A percentile compares a stretch with the other conserved stretches of the same genome.
Evolutionary conservation across 2,888 invertebrate genomes (phyloP).

Genomic region (Nephrotoma guestfalica): DNA sequence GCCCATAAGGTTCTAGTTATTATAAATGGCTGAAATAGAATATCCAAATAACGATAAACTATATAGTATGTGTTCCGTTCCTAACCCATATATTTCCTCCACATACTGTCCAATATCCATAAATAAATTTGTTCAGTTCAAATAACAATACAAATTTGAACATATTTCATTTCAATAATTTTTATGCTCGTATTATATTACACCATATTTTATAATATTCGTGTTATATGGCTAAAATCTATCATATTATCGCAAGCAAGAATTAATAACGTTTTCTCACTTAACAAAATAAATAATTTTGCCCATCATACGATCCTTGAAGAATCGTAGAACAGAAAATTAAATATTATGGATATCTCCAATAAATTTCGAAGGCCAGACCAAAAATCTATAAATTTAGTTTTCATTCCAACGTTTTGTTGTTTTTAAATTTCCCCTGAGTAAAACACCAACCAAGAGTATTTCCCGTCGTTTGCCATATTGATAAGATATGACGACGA

Average conservation of each 20-base stretch:
- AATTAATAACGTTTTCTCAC: not conserved
- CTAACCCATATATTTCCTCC: not conserved
- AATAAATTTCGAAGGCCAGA: not conserved
- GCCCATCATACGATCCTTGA: not conserved
- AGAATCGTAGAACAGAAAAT: not conserved
- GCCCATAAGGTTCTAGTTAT: too few species aligned
- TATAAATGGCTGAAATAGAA: not conserved
- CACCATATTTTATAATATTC: not conserved
- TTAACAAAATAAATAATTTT: not conserved
- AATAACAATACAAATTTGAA: not conserved
- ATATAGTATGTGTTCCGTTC: not conserved
- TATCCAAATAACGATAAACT: not conserved
- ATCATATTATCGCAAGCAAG: not conserved
- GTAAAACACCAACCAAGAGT: not conserved
- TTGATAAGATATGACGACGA: not conserved
- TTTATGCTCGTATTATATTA: not conserved
- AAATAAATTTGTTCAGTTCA: not conserved
- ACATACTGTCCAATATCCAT: not conserved
- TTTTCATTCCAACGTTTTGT: not conserved
- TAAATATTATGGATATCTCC: not conserved
- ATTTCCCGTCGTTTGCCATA: not conserved
- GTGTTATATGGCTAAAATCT: not conserved
- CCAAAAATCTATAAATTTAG: not conserved
- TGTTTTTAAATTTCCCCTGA: not conserved
- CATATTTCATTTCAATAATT: not conserved